Percentiles rank a stretch among this genome's conserved stretches.
Conservation (phyloP, 2,888 invertebrate genomes). For the Octodonta nipae region DNA sequence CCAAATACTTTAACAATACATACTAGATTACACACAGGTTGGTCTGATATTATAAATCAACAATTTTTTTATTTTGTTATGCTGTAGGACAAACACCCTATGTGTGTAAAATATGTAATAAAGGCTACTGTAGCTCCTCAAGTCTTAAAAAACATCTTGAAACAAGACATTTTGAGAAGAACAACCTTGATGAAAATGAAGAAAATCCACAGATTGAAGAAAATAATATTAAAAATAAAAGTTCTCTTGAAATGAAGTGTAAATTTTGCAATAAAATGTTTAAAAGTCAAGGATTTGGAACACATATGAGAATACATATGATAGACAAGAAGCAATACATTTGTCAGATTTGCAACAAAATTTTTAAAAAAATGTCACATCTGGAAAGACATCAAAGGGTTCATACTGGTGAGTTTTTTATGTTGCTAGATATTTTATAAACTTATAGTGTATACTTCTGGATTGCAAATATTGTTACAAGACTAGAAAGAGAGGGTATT, state of each 20-base stretch:
- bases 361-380: constrained; percentile 16
- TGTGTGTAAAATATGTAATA: constrained; percentile 12
- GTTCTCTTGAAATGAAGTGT: constrained; percentile 11
- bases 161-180: constrained; percentile 4
- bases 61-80: no score
- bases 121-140: constrained; percentile 11
- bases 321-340: constrained; percentile 18
- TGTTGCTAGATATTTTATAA: no score
- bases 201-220: not conserved
- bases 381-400: constrained; percentile 13
- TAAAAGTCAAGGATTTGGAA: constrained; percentile 13
- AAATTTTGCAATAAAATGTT: constrained; percentile 13
- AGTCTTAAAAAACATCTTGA: constrained; percentile 13
- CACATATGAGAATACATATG: constrained; percentile 22
- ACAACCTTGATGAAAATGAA: constrained; percentile 2
- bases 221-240: constrained; percentile 3
- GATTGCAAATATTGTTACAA: no score
- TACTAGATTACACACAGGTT: constrained; percentile 15
- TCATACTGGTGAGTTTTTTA: constrained; percentile 14
- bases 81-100: constrained; percentile 14
- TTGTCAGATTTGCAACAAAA: constrained; percentile 21
- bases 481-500: no score
- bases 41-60: constrained; percentile 2
- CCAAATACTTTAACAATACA: constrained; percentile 11
- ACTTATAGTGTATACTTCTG: no score